phyloP scores from a whole-genome alignment of 2,888 invertebrate genomes.

The Panorpa germanica region DNA sequence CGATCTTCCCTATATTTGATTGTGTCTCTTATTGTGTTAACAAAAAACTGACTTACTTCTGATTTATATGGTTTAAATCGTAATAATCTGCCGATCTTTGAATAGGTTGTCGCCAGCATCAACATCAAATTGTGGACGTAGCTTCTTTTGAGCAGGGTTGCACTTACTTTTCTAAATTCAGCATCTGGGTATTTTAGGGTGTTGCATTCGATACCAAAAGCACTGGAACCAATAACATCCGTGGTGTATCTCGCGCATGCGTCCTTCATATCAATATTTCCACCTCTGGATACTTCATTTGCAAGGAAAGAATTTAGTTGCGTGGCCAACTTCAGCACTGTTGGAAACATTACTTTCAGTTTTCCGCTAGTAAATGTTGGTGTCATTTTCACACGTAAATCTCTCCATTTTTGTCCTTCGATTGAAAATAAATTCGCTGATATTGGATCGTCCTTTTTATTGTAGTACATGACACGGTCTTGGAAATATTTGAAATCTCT shows the following conservation, averaged over 20 bases:
- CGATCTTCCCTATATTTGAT: constrained; percentile 21
- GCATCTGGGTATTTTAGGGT: too few relatives aligned
- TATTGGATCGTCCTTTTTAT: constrained; percentile 20
- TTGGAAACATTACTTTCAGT: constrained; percentile 26
- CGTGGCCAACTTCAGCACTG: constrained; percentile 17
- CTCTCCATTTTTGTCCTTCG: constrained; percentile 25
- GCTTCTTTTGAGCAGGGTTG: too few relatives aligned
- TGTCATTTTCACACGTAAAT: constrained; percentile 23
- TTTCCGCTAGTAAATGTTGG: constrained; percentile 29
- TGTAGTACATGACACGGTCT: constrained; percentile 19
- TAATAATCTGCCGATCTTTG: too few relatives aligned
- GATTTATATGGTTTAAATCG: too few relatives aligned
- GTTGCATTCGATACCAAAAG: too few relatives aligned
- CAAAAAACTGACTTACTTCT: constrained; percentile 18
- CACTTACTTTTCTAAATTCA: too few relatives aligned
- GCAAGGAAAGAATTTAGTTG: too few relatives aligned
- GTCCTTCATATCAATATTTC: constrained; percentile 8
- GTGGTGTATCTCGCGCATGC: constrained; percentile 8
- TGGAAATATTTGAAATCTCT: constrained; percentile 22
- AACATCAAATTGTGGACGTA: too few relatives aligned
- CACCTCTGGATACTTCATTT: too few relatives aligned
- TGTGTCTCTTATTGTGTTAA: constrained; percentile 21
- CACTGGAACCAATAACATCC: constrained; percentile 10
- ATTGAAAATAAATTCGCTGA: constrained; percentile 18
- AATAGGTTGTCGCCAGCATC: too few relatives aligned